Conservation (phyloP, 2,888 invertebrate genomes). For the Orchesellides sinensis region DNA sequence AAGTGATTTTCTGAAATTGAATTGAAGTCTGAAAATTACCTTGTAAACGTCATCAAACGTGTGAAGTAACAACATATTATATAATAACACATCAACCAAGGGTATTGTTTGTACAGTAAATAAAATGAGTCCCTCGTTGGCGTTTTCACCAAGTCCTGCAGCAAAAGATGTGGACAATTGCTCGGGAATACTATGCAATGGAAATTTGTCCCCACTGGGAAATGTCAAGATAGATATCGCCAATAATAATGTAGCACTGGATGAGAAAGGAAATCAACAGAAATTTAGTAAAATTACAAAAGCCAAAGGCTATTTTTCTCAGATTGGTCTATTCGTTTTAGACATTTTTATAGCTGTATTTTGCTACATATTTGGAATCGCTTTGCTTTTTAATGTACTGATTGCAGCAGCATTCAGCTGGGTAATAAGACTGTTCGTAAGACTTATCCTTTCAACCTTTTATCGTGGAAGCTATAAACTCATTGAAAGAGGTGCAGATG, state of each 20-base stretch:
- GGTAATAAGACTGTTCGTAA: conserved; percentile 59
- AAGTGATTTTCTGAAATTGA: not conserved
- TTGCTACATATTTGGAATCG: conserved; percentile 48
- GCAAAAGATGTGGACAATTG: conserved; percentile 43
- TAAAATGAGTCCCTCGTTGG: conserved; percentile 58
- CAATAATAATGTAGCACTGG: not conserved
- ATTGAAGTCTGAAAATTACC: not conserved
- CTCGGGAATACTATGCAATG: conserved; percentile 37
- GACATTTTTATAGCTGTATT: conserved; percentile 45
- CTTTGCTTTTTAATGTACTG: conserved; percentile 43
- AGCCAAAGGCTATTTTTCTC: conserved; percentile 58
- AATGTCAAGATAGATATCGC: conserved; percentile 53
- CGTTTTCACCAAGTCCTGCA: conserved; percentile 48
- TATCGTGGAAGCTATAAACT: conserved; percentile 52
- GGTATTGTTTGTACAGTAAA: not conserved
- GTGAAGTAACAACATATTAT: not conserved
- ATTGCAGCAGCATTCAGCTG: conserved; percentile 57
- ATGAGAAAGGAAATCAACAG: conserved; percentile 34
- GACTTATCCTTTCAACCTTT: conserved; percentile 50
- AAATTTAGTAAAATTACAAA: conserved; percentile 57
- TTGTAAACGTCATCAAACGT: not conserved
- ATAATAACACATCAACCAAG: not conserved
- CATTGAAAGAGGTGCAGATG: conserved; percentile 66
- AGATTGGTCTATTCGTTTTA: conserved; percentile 51
- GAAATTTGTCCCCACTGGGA: conserved; percentile 20